These are phyloP conservation scores for Pseudochaenichthys georgianus DNA, from an alignment of 2,797 vertebrate genomes.

Conservation along the genomic window DNA sequence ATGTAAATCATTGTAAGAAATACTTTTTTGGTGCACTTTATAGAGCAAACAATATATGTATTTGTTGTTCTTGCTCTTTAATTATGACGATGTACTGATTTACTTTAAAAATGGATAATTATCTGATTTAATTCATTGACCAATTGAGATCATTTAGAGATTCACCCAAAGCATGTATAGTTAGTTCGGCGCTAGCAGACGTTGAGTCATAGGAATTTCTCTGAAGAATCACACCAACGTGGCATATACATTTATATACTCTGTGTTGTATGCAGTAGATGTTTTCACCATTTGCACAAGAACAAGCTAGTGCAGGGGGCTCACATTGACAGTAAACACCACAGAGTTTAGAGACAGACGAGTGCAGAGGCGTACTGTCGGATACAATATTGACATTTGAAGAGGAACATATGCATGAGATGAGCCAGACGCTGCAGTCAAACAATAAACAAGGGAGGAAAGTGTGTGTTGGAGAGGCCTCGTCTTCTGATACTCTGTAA, in stretches of 20 bases:
- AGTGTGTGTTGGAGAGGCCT: constrained; percentile 8
- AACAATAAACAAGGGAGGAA: background rate
- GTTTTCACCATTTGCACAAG: background rate
- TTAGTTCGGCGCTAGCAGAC: background rate
- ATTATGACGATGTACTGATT: too few species aligned
- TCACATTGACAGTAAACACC: background rate
- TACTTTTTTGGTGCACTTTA: too few species aligned
- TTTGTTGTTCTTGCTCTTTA: too few species aligned
- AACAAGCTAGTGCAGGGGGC: background rate
- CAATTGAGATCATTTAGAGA: too few species aligned
- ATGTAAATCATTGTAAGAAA: too few species aligned
- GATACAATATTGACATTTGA: constrained; percentile 30
- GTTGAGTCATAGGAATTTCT: background rate
- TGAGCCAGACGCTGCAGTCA: background rate
- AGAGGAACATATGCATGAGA: background rate
- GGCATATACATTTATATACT: background rate
- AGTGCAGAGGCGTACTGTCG: constrained; percentile 23
- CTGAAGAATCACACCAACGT: background rate
- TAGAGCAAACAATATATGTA: too few species aligned
- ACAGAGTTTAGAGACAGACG: background rate
- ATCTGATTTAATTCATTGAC: too few species aligned
- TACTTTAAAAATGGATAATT: too few species aligned
- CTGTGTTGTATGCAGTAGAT: background rate
- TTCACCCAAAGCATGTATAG: background rate
- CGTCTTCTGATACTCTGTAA: constrained; percentile 24